Evolutionary conservation across 2,888 invertebrate genomes (phyloP), one percentile per base, ranked within the genome.

Genomic region (Amitus sp.): DNA sequence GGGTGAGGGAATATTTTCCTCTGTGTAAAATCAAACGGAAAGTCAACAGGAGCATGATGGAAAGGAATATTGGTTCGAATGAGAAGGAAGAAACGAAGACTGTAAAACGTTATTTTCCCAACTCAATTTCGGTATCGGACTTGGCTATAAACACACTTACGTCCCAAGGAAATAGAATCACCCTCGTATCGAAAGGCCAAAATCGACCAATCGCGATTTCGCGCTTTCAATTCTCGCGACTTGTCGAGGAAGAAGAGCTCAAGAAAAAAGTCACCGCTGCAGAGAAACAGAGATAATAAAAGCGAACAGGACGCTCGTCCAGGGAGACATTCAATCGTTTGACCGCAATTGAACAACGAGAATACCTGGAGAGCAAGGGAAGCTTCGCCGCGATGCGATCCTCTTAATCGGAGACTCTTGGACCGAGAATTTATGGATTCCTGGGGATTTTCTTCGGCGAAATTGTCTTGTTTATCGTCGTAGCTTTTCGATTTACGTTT

Each of bases 271-370:
- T 54, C 37, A 47, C 45, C 18, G 45, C 47, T 48, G 39, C 42
- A 54, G 51, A 58, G 62, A 62, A 54, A 65, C 58, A 62, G 61
- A 48, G 56, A 54, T 62, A 66, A 70, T 65, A 69, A 62, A 68
- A 54, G 59, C 55, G 60, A 59, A 55, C 59, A 67, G 72, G 73
- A 80, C 76, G 73, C 73, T 76, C 80, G 81, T 76, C 80, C 73
- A 72, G 82, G 82, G 82, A 82, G 78, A 80, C 80, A 81, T 82
- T 82, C 77, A 78, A 77, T 78, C 77, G 78, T 76, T 76, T 74
- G 76, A 74, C 70, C 75, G 71, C 74, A 75, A 72, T 72, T 71
- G 69, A 64, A 67, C 71, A 62, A 67, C 69, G 74, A 73, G 75
- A 71, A 62, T 64, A 62, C 56, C 48, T 28, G 48, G 39, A 63